Evolutionary conservation across 2,888 invertebrate species (phyloP).

Genomic region (Acholoe squamosa): DNA sequence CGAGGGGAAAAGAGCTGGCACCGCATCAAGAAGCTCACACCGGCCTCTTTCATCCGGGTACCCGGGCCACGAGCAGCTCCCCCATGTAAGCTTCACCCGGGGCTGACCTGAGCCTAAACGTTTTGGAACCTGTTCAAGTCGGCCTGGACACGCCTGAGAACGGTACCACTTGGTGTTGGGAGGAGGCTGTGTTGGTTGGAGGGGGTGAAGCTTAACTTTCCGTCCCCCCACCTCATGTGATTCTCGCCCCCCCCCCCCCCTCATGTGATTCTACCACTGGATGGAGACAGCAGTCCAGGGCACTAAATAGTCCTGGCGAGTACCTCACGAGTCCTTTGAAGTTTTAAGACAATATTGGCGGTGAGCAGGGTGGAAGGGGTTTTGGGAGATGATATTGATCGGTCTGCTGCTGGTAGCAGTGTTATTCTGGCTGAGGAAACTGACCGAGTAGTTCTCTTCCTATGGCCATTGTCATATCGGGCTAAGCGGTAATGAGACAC

Average conservation of each 20-base stretch:
- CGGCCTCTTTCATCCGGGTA: not conserved
- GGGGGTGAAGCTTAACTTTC: not conserved
- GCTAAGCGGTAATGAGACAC: too few relatives aligned
- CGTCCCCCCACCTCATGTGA: not conserved
- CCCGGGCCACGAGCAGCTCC: not conserved
- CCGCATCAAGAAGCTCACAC: slow-evolving; percentile 8
- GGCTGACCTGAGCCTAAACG: slow-evolving; percentile 23
- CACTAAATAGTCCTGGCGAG: not conserved
- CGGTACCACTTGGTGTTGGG: not conserved
- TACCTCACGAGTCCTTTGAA: slow-evolving; percentile 10
- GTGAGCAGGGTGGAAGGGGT: not conserved
- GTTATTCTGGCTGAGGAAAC: not conserved
- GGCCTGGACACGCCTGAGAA: slow-evolving; percentile 39
- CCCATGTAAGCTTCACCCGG: not conserved
- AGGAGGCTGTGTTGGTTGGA: not conserved
- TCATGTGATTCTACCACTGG: not conserved
- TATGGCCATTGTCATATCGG: too few relatives aligned
- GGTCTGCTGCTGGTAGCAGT: not conserved
- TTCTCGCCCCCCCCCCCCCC: not conserved
- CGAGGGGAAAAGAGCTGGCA: not conserved
- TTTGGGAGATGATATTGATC: not conserved
- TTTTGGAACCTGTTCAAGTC: slow-evolving; percentile 44
- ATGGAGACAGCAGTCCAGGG: not conserved
- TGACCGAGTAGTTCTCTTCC: not conserved
- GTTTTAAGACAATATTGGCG: slow-evolving; percentile 51